Conservation (phyloP, 2,113 vertebrate species). For the Irena cyanogastra region DNA sequence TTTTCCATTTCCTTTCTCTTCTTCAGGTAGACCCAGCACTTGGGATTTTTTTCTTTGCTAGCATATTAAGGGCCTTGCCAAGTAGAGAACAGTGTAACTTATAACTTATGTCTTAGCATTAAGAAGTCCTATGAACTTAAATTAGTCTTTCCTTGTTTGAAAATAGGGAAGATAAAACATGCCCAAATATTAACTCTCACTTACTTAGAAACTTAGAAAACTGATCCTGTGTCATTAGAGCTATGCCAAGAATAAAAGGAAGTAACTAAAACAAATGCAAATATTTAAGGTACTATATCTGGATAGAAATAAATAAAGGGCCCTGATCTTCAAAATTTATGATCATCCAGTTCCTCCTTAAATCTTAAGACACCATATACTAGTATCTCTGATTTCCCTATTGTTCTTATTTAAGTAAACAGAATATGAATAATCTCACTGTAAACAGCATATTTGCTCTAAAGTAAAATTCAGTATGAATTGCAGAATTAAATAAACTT, state of each 20-base stretch:
- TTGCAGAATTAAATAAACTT: not conserved
- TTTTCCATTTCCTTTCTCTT: not conserved
- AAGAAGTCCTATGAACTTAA: not conserved
- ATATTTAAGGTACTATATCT: not conserved
- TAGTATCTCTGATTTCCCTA: not conserved
- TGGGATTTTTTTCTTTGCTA: not conserved
- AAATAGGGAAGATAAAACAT: not conserved
- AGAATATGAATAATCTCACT: not conserved
- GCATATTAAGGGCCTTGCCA: not conserved
- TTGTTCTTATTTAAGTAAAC: not conserved
- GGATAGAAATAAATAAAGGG: not conserved
- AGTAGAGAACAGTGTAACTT: not conserved
- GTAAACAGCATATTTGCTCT: not conserved
- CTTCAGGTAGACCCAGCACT: not conserved
- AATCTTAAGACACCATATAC: not conserved
- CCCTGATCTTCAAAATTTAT: not conserved
- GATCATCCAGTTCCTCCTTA: not conserved
- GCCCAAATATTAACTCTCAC: not conserved
- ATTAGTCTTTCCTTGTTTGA: not conserved
- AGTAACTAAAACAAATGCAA: not conserved
- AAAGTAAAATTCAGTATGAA: not conserved
- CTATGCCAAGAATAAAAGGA: not conserved
- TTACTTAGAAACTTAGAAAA: not conserved
- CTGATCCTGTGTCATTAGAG: not conserved
- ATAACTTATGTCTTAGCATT: not conserved